Conservation (phyloP, 2,888 invertebrate genomes). For the Hirtodrosophila cameraria region DNA sequence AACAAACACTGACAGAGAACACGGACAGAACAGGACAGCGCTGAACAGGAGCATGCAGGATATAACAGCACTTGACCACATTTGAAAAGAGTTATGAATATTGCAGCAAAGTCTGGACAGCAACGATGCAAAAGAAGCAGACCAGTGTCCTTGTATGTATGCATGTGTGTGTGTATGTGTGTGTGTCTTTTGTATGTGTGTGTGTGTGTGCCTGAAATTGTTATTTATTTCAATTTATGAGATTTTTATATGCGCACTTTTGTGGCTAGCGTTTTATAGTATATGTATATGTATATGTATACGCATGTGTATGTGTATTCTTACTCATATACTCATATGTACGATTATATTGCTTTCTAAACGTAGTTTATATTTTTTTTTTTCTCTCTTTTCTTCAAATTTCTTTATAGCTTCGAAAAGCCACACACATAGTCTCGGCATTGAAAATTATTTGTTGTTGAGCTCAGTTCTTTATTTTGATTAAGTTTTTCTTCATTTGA, state of each 20-base stretch:
- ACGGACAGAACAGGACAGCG: background rate
- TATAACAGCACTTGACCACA: constrained; percentile 69
- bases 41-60: too few species aligned
- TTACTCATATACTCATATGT: background rate
- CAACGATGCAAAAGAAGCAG: constrained; percentile 14
- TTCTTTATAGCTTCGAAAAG: background rate
- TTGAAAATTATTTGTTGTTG: too few species aligned
- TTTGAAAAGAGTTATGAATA: constrained; percentile 79
- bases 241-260: constrained; percentile 71
- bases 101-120: constrained; percentile 60
- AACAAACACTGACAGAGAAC: constrained; percentile 21
- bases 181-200: too few species aligned
- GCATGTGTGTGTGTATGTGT: constrained; percentile 11
- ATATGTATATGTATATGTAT: background rate
- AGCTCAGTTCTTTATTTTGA: background rate
- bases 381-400: background rate
- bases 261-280: constrained; percentile 44
- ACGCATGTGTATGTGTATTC: constrained; percentile 1
- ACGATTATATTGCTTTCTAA: constrained; percentile 52
- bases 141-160: constrained; percentile 10
- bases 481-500: background rate
- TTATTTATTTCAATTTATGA: constrained; percentile 80
- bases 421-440: background rate
- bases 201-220: constrained; percentile 56
- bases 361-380: constrained; percentile 28